A percentile compares a stretch with the other conserved stretches of the same genome.
phyloP scores from a whole-genome alignment of 2,888 invertebrate genomes.

The Tholera decimalis region DNA sequence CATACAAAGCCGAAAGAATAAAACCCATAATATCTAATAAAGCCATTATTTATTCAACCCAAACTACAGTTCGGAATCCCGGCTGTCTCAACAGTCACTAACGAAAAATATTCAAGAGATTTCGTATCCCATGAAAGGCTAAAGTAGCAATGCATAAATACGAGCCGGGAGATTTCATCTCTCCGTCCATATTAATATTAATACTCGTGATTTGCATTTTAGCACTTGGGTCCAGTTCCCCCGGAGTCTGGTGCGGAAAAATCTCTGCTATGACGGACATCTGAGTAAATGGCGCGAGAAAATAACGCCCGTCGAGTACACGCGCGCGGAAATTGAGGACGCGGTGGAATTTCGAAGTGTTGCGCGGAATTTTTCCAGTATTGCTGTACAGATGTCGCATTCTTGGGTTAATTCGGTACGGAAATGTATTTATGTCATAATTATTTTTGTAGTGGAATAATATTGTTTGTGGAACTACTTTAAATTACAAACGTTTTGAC shows the following conservation, averaged over 20 bases:
- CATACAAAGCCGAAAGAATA: not conserved
- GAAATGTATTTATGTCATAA: conserved; percentile 10
- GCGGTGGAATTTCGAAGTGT: conserved; percentile 64
- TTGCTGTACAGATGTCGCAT: conserved; percentile 51
- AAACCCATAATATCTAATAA: conserved; percentile 6
- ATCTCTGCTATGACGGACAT: conserved; percentile 86
- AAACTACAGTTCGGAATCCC: conserved; percentile 54
- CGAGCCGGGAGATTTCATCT: conserved; percentile 70
- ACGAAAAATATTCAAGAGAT: conserved; percentile 64
- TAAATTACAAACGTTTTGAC: not conserved
- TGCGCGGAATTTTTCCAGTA: conserved; percentile 59
- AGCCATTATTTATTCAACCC: conserved; percentile 49
- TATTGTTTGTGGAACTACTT: not conserved
- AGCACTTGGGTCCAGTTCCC: conserved; percentile 72
- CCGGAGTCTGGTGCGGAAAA: conserved; percentile 77
- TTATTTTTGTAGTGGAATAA: not conserved
- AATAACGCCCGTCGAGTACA: conserved; percentile 80
- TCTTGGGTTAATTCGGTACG: conserved; percentile 61
- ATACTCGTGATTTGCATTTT: conserved; percentile 86
- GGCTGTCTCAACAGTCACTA: conserved; percentile 59
- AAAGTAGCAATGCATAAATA: conserved; percentile 73
- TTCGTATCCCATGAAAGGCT: conserved; percentile 64
- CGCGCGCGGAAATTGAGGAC: conserved; percentile 76
- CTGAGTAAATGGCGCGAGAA: conserved; percentile 88
- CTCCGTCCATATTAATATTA: conserved; percentile 82